These are phyloP conservation scores for Melanargia galathea DNA, from an alignment of 2,888 invertebrate species.

Conservation along the genomic window DNA sequence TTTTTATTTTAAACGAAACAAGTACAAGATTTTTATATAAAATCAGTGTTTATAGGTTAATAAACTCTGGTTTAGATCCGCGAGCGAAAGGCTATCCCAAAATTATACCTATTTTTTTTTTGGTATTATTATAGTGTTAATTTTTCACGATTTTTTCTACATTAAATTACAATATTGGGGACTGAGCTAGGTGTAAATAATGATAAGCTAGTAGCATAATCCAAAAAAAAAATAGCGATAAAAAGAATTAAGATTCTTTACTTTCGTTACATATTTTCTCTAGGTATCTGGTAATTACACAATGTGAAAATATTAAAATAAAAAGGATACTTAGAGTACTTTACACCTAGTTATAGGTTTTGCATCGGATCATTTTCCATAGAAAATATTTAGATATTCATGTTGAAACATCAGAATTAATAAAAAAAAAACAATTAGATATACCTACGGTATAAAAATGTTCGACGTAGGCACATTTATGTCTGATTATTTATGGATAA, in stretches of 20 bases:
- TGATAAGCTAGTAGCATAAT: constrained; percentile 33
- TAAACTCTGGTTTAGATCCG: constrained; percentile 33
- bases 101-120: constrained; percentile 13
- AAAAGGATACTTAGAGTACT: not conserved
- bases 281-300: not conserved
- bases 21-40: constrained; percentile 28
- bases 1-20: constrained; percentile 26
- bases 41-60: constrained; percentile 28
- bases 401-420: not conserved
- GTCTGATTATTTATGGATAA: not conserved
- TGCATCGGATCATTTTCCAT: not conserved
- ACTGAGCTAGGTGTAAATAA: constrained; percentile 30
- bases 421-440: not conserved
- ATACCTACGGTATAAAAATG: not conserved
- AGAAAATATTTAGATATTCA: not conserved
- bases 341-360: constrained; percentile 7
- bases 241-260: not conserved
- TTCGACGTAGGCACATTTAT: not conserved
- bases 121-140: constrained; percentile 16
- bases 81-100: not conserved
- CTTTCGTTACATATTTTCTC: not conserved
- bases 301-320: not conserved
- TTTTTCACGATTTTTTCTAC: constrained; percentile 24
- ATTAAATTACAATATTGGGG: constrained; percentile 35
- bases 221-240: not conserved